A percentile compares a stretch with the other conserved stretches of the same genome.
phyloP scores from a whole-genome alignment of 37 sponge, comb jelly and placozoan species.

The Spongilla lacustris region DNA sequence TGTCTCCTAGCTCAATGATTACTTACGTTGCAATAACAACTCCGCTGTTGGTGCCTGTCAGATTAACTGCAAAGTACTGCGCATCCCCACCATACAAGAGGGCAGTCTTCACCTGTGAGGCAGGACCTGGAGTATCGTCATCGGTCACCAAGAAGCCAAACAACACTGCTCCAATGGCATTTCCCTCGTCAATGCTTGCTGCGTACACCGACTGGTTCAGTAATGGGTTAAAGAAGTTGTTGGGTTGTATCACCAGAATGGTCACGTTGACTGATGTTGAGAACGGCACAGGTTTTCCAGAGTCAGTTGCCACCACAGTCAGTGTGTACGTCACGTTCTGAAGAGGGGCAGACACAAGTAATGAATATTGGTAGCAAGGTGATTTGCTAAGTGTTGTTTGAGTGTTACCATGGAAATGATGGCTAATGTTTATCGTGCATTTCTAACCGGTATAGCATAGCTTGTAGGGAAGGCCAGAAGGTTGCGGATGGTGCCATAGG shows the following conservation, averaged over 20 bases:
- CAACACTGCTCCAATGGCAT: constrained; percentile 12
- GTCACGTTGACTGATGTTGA: constrained; percentile 38
- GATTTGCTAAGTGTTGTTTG: background rate
- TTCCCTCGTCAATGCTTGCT: constrained; percentile 41
- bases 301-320: constrained; percentile 72
- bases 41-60: constrained; percentile 38
- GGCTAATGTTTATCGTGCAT: background rate
- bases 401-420: background rate
- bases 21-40: constrained; percentile 44
- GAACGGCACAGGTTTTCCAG: constrained; percentile 50
- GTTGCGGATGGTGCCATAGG: constrained; percentile 13
- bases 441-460: background rate
- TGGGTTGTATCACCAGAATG: constrained; percentile 51
- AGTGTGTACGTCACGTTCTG: constrained; percentile 46
- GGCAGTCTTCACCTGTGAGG: constrained; percentile 32
- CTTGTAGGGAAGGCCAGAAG: constrained; percentile 1
- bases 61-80: constrained; percentile 24
- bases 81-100: constrained; percentile 33
- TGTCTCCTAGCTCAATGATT: background rate
- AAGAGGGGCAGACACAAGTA: background rate
- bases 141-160: constrained; percentile 60
- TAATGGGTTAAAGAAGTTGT: constrained; percentile 65
- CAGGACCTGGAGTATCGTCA: constrained; percentile 34
- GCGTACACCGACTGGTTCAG: constrained; percentile 27
- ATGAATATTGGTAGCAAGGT: background rate